phyloP scores from a whole-genome alignment of 2,797 vertebrate genomes.

The Chelonia mydas region DNA sequence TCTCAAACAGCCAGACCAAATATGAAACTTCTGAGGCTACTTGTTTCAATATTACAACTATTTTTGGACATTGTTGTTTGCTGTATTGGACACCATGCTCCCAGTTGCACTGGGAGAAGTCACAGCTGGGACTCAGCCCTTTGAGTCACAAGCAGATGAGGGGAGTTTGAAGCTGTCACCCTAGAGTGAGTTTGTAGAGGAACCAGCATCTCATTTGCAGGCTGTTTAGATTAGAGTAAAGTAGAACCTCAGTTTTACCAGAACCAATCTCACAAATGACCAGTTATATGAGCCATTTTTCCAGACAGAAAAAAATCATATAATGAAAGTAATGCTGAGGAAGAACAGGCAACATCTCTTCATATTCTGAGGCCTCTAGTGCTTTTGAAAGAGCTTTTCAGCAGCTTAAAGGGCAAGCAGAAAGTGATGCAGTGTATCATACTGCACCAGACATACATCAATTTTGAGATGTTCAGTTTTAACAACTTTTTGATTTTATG shows the following conservation, averaged over 20 bases:
- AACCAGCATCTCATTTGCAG: background rate
- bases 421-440: background rate
- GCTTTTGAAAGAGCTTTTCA: background rate
- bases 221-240: background rate
- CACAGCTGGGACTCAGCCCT: background rate
- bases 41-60: background rate
- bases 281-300: background rate
- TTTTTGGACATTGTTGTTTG: background rate
- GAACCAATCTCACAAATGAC: background rate
- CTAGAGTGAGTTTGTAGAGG: background rate
- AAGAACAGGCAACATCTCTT: background rate
- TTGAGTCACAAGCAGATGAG: background rate
- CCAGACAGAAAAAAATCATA: background rate
- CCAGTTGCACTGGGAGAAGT: background rate
- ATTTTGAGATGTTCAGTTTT: background rate
- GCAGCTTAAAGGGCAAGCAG: background rate
- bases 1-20: background rate
- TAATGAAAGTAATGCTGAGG: background rate
- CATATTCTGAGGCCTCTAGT: background rate
- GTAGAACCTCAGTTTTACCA: background rate
- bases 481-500: background rate
- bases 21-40: accelerated
- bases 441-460: background rate
- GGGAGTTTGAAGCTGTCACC: background rate
- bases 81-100: background rate